Base-by-base conservation (phyloP, 2,888 invertebrate genomes). In the Troides helena region DNA sequence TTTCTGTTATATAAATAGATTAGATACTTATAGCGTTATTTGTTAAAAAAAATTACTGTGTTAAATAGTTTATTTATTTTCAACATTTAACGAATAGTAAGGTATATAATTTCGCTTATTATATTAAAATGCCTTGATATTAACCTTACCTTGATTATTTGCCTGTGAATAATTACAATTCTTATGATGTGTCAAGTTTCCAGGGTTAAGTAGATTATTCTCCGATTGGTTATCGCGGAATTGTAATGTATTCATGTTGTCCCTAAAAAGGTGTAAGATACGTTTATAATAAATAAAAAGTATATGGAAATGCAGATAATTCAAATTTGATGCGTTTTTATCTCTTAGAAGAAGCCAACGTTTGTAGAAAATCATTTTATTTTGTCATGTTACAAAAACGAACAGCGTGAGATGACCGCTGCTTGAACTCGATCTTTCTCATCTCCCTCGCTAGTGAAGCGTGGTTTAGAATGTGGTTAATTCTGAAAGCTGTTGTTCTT, bases 181-280 rank as follows among this genome's bases (percentile, higher is more conserved):
- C n/a, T 39, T 50, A 50, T 50, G 58, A 0, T 46, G 43, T 21
- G 10, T 3, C 14, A 21, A 56, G 25, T 56, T 56, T 39, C 59
- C 62, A 21, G 7, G 50, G 12, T 67, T 58, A 30, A n/a, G 21
- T 12, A n/a, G 46, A 50, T 61, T 18, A n/a, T 68, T 67, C 4
- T 69, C 65, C 30, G 71, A 70, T 21, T 75, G 72, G 56, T 72
- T 78, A 53, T 81, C 79, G 10, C 78, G 68, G 63, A 81, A 81
- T 72, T 85, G 80, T 75, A 86, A 77, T 2, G 87, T 83, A 12
- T 82, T 65, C 39, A 90, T 74, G 68, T 90, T 90, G 69, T 89
- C 88, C 89, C 90, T 88, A 75, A 70, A 65, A 62, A 30, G 25
- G 50, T 60, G 12, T n/a, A 60, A 59, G 10, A 2, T 1, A 36